phyloP scores from a whole-genome alignment of 2,888 invertebrate genomes.

The Mylabris sibirica region DNA sequence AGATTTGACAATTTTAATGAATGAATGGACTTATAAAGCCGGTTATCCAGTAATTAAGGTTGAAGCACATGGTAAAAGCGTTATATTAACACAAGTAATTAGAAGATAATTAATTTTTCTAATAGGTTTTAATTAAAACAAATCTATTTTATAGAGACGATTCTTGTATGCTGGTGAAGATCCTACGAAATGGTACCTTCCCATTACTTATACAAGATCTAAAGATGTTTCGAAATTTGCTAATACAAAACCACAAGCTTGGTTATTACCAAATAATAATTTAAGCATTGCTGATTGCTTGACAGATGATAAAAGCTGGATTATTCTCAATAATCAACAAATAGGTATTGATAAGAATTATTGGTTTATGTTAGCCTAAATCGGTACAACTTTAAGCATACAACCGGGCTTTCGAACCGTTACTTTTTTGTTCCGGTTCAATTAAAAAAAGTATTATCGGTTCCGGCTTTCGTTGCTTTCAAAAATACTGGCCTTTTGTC shows the following conservation, averaged over 20 bases:
- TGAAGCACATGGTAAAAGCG: slow-evolving; percentile 21
- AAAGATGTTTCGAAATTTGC: slow-evolving; percentile 55
- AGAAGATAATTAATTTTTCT: not conserved
- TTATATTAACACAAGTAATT: slow-evolving; percentile 39
- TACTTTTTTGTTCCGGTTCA: too few relatives aligned
- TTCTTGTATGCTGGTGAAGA: slow-evolving; percentile 35
- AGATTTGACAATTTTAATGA: slow-evolving; percentile 60
- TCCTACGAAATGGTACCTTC: slow-evolving; percentile 61
- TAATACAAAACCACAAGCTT: slow-evolving; percentile 51
- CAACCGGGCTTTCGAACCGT: too few relatives aligned
- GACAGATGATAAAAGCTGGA: slow-evolving; percentile 36
- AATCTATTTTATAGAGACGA: slow-evolving; percentile 36
- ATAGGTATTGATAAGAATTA: slow-evolving; percentile 30
- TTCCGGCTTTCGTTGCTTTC: too few relatives aligned
- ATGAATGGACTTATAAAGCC: slow-evolving; percentile 68
- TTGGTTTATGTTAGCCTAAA: too few relatives aligned
- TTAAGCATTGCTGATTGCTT: slow-evolving; percentile 11
- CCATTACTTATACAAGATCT: slow-evolving; percentile 63
- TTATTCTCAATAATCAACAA: slow-evolving; percentile 45
- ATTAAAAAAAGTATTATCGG: too few relatives aligned
- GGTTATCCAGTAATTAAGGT: slow-evolving; percentile 68
- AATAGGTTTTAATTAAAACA: not conserved
- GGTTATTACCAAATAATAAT: slow-evolving; percentile 45
- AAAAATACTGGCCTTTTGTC: too few relatives aligned
- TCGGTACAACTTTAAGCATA: too few relatives aligned